Evolutionary conservation across 2,113 vertebrate genomes (phyloP).

Genomic region (Triplophysa siluroides): DNA sequence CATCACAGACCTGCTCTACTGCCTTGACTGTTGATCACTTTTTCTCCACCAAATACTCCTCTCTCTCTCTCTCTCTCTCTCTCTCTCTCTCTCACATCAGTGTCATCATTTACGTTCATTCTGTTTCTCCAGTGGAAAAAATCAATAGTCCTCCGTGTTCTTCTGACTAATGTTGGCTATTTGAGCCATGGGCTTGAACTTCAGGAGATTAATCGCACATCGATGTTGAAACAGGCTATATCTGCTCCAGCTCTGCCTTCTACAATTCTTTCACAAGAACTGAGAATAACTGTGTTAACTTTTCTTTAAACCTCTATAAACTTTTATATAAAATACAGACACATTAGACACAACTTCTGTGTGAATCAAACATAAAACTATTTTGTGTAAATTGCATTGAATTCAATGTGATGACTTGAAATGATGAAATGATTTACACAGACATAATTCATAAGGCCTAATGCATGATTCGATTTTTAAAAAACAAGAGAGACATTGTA

Average conservation of each 20-base stretch:
- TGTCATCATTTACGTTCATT: neutral
- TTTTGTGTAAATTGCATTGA: too few species aligned
- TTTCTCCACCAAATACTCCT: neutral
- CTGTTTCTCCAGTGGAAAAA: neutral
- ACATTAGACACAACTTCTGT: too few species aligned
- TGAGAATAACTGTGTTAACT: neutral
- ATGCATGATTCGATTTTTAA: too few species aligned
- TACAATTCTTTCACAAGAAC: neutral
- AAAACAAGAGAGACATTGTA: too few species aligned
- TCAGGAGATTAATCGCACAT: neutral
- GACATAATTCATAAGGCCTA: too few species aligned
- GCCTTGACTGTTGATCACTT: neutral
- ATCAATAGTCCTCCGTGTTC: constrained; percentile 6
- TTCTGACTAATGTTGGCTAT: neutral
- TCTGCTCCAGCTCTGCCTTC: neutral
- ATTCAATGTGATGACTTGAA: too few species aligned
- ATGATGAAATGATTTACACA: too few species aligned
- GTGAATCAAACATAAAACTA: too few species aligned
- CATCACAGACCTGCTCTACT: neutral
- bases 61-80: neutral
- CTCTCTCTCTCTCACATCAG: neutral
- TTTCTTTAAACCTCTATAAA: too few species aligned
- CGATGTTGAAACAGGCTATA: neutral
- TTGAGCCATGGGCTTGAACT: neutral
- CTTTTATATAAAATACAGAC: too few species aligned